These are phyloP conservation scores for Zoanthus gigantus DNA, from an alignment of 92 coral and sea anemone species.

Conservation along the genomic window DNA sequence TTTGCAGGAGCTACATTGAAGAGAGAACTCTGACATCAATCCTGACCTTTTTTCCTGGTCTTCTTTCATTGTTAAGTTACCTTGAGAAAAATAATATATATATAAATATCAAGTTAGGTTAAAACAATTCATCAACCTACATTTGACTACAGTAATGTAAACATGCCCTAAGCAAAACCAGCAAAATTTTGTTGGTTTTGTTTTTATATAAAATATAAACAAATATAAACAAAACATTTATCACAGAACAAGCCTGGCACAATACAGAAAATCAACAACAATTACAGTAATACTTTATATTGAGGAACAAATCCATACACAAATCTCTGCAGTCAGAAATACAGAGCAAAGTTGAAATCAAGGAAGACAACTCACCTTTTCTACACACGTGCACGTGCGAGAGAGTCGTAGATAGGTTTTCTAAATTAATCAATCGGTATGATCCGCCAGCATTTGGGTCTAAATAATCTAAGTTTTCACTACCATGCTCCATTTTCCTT, in stretches of 20 bases:
- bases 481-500: conserved; percentile 61
- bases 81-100: not conserved
- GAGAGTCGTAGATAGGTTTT: conserved; percentile 61
- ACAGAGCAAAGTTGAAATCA: conserved; percentile 32
- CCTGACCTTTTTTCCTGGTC: conserved; percentile 15
- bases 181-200: conserved; percentile 33
- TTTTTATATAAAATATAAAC: conserved; percentile 23
- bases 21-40: conserved; percentile 33
- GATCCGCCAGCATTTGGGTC: conserved; percentile 57
- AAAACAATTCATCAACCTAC: conserved; percentile 34
- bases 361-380: conserved; percentile 49
- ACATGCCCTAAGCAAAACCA: conserved; percentile 31
- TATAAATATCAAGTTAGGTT: conserved; percentile 30
- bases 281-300: conserved; percentile 25
- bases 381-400: conserved; percentile 58
- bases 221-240: conserved; percentile 19
- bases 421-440: conserved; percentile 62
- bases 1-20: conserved; percentile 14
- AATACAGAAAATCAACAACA: conserved; percentile 31
- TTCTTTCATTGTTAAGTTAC: conserved; percentile 21
- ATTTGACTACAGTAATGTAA: conserved; percentile 22
- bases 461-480: conserved; percentile 56
- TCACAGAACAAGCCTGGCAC: conserved; percentile 35
- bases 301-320: conserved; percentile 30
- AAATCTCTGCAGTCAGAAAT: conserved; percentile 34